Base-by-base conservation (phyloP, 2,888 invertebrate genomes). In the Leptinotarsa tumamoca region DNA sequence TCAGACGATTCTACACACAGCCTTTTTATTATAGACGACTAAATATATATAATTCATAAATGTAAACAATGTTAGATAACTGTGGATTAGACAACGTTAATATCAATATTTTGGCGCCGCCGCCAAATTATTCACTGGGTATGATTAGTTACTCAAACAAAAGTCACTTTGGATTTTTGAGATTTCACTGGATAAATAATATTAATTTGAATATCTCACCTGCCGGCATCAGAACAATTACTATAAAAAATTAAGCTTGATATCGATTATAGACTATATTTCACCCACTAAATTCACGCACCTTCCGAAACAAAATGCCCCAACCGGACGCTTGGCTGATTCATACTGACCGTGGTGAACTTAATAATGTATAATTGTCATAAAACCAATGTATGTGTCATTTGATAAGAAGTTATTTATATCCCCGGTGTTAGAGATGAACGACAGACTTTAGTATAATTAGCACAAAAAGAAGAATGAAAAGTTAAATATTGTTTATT, bases 401-500 rank as follows among this genome's bases (percentile, higher is more conserved):
- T 69, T 75, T 75, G 78, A 78, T 78, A 80, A 78, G 73, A 72
- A 70, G 78, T 80, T 80, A 80, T 80, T 78, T 77, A 77, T 80
- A 80, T 75, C 78, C 77, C 74, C 43, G 71, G 52, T 73, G 78
- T 78, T 76, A 75, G 72, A 74, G 68, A 68, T 72, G 75, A 69
- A 71, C 71, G 71, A 15, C 61, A 58, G 74, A 49, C 66, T 82
- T 82, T 82, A 82, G 82, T 81, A 79, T 78, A 76, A 82, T 82
- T 82, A 81, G 80, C 80, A 80, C 80, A 82, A 79, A 72, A 77
- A 76, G 75, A 79, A 76, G 75, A 76, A 75, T 75, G 72, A 67
- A 75, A 71, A 52, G 76, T 77, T 79, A 73, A 76, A 79, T 74
- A 58, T 76, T 78, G 72, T 76, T 79, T 76, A 79, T 78, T 78